A percentile compares a stretch with the other conserved stretches of the same genome.
Evolutionary conservation across 30 jellyfish, hydroid and myxozoan genomes (phyloP).

Genomic region (Pelagia noctiluca): DNA sequence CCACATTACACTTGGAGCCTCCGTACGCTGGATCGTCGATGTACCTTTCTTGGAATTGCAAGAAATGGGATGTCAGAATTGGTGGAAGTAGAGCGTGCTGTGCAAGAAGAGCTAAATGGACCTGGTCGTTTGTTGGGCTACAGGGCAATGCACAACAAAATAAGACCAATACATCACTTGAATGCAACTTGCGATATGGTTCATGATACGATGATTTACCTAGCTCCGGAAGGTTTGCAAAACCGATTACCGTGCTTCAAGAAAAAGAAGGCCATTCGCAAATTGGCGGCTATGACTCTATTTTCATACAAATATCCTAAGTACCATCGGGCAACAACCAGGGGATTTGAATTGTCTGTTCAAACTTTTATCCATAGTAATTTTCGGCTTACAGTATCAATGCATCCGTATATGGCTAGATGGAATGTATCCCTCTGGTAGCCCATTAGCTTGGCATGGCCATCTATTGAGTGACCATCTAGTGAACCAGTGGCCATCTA

Average conservation of each 20-base stretch:
- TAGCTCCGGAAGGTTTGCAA: neutral
- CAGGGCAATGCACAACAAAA: constrained; percentile 29
- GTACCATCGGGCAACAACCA: neutral
- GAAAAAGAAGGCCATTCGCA: neutral
- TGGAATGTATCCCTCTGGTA: no score
- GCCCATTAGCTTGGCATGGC: no score
- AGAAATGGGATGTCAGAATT: neutral
- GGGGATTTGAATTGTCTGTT: constrained; percentile 6
- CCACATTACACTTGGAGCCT: constrained; percentile 4
- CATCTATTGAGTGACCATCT: no score
- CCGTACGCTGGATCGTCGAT: neutral
- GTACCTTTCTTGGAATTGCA: neutral
- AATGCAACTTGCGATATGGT: constrained; percentile 19
- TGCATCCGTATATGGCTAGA: neutral
- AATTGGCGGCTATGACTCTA: no score
- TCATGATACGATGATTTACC: neutral
- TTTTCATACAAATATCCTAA: neutral
- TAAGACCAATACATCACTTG: constrained; percentile 2
- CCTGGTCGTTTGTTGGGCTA: constrained; percentile 22
- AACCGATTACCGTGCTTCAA: neutral
- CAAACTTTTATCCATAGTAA: neutral
- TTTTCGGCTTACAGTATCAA: neutral
- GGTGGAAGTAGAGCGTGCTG: constrained; percentile 2
- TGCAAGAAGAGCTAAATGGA: constrained; percentile 18
- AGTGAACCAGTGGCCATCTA: no score